A percentile compares a stretch with the other conserved stretches of the same genome.
Conservation (phyloP, 2,113 vertebrate genomes). For the Cromileptes altivelis region DNA sequence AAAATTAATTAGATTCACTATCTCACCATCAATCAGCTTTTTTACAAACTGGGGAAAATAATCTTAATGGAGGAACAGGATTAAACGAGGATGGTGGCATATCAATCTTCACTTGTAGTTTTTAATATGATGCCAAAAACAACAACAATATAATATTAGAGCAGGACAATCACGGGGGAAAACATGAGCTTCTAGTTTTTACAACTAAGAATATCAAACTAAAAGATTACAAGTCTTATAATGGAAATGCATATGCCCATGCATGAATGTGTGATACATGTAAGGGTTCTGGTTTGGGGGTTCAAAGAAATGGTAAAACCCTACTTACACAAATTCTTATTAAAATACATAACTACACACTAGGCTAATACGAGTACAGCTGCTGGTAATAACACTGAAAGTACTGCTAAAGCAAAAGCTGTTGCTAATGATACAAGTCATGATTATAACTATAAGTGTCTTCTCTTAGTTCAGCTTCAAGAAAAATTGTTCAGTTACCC, state of each 20-base stretch:
- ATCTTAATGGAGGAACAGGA: neutral
- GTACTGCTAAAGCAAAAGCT: neutral
- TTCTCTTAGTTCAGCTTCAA: neutral
- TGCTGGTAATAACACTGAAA: neutral
- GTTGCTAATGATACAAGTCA: slow-evolving; percentile 1
- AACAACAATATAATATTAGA: neutral
- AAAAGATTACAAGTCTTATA: neutral
- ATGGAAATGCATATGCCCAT: neutral
- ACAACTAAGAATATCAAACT: neutral
- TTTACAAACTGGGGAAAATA: slow-evolving; percentile 22
- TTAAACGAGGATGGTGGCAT: neutral
- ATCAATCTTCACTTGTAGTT: neutral
- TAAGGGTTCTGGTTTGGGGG: too few relatives aligned
- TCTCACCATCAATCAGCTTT: slow-evolving; percentile 38
- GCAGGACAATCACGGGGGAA: neutral
- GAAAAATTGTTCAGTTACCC: slow-evolving; percentile 13
- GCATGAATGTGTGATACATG: too few relatives aligned
- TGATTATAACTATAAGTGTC: slow-evolving; percentile 6
- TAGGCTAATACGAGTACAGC: too few relatives aligned
- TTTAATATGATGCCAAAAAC: neutral
- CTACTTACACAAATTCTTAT: neutral
- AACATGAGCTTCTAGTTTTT: neutral
- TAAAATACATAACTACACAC: neutral
- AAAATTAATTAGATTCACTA: slow-evolving; percentile 37
- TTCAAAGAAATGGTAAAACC: too few relatives aligned